A percentile compares a stretch with the other conserved stretches of the same genome.
Conservation (phyloP, 2,888 invertebrate genomes). For the Polymixis lichenea region DNA sequence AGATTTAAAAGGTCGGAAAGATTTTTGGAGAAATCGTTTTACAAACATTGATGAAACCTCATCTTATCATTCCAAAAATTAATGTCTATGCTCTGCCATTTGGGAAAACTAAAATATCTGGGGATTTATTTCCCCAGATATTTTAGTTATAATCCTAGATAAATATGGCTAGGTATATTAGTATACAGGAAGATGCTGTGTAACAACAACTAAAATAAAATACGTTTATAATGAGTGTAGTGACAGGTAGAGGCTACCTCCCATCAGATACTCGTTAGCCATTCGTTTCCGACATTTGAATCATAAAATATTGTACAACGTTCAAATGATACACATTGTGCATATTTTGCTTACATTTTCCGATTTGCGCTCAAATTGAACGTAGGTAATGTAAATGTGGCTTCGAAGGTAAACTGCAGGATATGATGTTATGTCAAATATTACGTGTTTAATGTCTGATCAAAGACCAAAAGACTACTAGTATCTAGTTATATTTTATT, state of each 20-base stretch:
- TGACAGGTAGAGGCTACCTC: slow-evolving; percentile 40
- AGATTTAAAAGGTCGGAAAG: neutral
- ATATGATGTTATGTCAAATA: neutral
- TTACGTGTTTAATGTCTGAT: too few relatives aligned
- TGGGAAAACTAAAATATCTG: neutral
- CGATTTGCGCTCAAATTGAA: slow-evolving; percentile 8
- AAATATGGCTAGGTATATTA: neutral
- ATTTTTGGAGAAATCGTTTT: slow-evolving; percentile 10
- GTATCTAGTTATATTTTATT: neutral
- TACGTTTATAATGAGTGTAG: slow-evolving; percentile 31
- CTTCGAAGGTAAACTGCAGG: neutral
- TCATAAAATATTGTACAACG: slow-evolving; percentile 22
- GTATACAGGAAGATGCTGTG: slow-evolving; percentile 5
- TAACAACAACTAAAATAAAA: slow-evolving; percentile 40
- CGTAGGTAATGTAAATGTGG: slow-evolving; percentile 6
- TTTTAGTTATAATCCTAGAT: too few relatives aligned
- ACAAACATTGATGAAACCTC: slow-evolving; percentile 5
- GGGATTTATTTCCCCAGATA: too few relatives aligned
- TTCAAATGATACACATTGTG: slow-evolving; percentile 1
- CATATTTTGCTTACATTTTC: slow-evolving; percentile 7
- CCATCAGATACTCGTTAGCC: slow-evolving; percentile 42
- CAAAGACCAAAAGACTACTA: neutral
- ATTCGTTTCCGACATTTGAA: slow-evolving; percentile 45
- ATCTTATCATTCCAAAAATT: neutral
- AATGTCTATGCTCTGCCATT: neutral